Percentiles rank a stretch among this genome's conserved stretches.
phyloP scores from a whole-genome alignment of 2,113 vertebrate species.

The Callopanchax toddi region DNA sequence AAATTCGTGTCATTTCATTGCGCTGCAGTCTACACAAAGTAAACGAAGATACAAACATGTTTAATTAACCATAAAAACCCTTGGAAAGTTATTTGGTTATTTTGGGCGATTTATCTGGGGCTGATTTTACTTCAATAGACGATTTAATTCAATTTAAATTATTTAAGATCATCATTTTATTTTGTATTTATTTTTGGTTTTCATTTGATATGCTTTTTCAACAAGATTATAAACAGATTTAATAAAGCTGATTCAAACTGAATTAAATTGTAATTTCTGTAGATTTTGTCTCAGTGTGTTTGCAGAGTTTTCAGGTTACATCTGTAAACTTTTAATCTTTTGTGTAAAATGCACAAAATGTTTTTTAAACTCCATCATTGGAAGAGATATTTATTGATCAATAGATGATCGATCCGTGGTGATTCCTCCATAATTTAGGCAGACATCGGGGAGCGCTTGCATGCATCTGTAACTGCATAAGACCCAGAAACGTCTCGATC shows the following conservation, averaged over 20 bases:
- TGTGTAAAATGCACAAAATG: background rate
- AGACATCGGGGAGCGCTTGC: conserved; percentile 50
- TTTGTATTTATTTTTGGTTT: background rate
- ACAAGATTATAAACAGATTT: background rate
- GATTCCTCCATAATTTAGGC: conserved; percentile 50
- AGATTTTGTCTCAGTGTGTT: background rate
- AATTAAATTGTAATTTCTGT: background rate
- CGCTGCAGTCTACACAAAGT: conserved; percentile 53
- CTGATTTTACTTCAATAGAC: conserved; percentile 23
- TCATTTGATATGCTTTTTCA: background rate
- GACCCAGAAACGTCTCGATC: conserved; percentile 49
- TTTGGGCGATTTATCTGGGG: conserved; percentile 33
- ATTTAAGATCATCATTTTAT: conserved; percentile 9
- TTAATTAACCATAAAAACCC: conserved; percentile 65
- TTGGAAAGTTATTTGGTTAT: conserved; percentile 47
- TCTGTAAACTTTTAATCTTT: background rate
- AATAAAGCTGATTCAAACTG: background rate
- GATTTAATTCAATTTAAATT: conserved; percentile 23
- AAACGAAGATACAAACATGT: conserved; percentile 67
- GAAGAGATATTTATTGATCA: conserved; percentile 63
- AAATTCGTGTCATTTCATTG: conserved; percentile 61
- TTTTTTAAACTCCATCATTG: conserved; percentile 47
- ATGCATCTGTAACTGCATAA: conserved; percentile 57
- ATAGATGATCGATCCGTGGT: conserved; percentile 65
- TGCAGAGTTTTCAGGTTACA: background rate